These are phyloP conservation scores for Neolamprologus caudopunctatus DNA, from an alignment of 2,113 vertebrate species.

Conservation along the genomic window DNA sequence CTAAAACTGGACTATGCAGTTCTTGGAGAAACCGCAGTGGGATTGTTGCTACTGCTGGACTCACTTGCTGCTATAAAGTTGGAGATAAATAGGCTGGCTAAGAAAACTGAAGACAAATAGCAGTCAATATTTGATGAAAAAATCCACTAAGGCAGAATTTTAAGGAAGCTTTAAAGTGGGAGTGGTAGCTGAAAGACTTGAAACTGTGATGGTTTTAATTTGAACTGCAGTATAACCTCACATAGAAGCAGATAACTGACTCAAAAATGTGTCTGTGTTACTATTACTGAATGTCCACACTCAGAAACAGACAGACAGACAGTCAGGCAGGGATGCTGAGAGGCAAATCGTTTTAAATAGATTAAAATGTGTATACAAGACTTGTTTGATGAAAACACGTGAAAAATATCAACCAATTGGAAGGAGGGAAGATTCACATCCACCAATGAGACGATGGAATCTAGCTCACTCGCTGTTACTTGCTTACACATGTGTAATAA, in stretches of 20 bases:
- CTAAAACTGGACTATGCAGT: not conserved
- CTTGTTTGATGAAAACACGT: not conserved
- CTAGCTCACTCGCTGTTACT: not conserved
- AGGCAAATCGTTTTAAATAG: not conserved
- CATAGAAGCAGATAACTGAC: not conserved
- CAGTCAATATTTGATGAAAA: not conserved
- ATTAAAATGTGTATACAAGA: not conserved
- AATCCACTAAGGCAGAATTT: not conserved
- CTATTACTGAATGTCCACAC: not conserved
- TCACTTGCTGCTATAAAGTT: not conserved
- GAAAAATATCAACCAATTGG: not conserved
- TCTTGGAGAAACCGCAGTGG: not conserved
- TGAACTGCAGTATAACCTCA: not conserved
- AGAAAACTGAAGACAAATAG: not conserved
- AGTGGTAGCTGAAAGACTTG: not conserved
- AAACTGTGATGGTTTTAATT: not conserved
- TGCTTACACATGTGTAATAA: not conserved
- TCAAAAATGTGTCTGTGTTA: not conserved
- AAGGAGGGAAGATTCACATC: not conserved
- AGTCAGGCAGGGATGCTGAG: not conserved
- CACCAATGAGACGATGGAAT: not conserved
- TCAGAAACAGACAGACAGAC: not conserved
- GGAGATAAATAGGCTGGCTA: not conserved
- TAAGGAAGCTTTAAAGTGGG: not conserved
- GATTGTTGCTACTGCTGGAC: not conserved